Percentiles rank a stretch among this genome's conserved stretches.
These are phyloP conservation scores for Brevimyrus niger DNA, from an alignment of 2,113 vertebrate species.

Conservation along the genomic window DNA sequence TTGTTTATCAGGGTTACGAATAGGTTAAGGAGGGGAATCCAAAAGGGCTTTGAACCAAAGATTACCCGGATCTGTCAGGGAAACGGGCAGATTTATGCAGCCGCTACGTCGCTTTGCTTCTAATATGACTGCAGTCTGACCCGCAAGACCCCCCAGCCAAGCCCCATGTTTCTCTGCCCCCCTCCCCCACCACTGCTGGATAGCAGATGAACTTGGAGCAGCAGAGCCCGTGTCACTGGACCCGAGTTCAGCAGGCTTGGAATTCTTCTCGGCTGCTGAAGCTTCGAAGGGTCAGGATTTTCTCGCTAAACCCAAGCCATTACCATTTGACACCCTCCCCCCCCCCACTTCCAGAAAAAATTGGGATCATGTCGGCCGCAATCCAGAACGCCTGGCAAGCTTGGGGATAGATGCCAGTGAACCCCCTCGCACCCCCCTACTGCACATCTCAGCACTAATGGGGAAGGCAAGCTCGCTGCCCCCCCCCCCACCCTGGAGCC, in stretches of 20 bases:
- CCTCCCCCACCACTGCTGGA: neutral
- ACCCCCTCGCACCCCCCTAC: too few species aligned
- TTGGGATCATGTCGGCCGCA: too few species aligned
- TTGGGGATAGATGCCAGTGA: too few species aligned
- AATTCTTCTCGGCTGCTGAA: neutral
- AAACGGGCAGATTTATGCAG: constrained; percentile 14
- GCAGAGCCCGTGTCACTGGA: neutral
- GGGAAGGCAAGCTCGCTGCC: too few species aligned
- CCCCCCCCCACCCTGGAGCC: too few species aligned
- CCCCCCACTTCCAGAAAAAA: too few species aligned
- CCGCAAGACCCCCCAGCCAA: neutral
- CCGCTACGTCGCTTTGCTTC: neutral
- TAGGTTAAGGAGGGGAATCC: neutral
- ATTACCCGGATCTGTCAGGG: neutral
- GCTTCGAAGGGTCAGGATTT: neutral
- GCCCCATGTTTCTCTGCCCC: neutral
- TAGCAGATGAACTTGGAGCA: constrained; percentile 1
- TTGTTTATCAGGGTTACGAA: neutral
- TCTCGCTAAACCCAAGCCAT: too few species aligned
- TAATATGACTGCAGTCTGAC: neutral
- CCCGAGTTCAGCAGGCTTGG: neutral
- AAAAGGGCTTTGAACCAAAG: constrained; percentile 4
- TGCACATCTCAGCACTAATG: too few species aligned
- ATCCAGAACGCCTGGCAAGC: too few species aligned
- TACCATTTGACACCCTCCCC: too few species aligned